Percentiles rank a stretch among this genome's conserved stretches.
These are phyloP conservation scores for Sebastes glaucus DNA, from an alignment of 2,797 vertebrate genomes.

Conservation along the genomic window DNA sequence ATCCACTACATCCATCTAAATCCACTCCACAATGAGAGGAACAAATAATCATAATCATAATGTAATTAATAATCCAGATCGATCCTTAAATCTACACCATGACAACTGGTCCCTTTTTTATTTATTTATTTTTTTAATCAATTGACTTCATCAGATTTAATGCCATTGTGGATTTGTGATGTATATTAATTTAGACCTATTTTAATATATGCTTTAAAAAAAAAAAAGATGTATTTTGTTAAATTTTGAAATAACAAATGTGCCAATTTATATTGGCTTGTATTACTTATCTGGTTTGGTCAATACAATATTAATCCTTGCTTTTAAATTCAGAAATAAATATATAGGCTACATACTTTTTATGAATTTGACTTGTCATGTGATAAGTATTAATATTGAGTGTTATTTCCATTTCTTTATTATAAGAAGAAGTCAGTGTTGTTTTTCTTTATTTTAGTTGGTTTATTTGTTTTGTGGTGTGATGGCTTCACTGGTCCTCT, in stretches of 20 bases:
- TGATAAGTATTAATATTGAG: neutral
- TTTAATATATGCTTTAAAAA: neutral
- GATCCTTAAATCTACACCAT: neutral
- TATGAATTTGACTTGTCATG: neutral
- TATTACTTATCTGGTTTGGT: neutral
- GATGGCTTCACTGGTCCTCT: conserved; percentile 11
- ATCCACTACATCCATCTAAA: conserved; percentile 39
- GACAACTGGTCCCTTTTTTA: neutral
- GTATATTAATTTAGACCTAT: neutral
- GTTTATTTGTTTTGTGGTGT: neutral
- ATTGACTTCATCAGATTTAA: neutral
- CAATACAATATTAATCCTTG: neutral
- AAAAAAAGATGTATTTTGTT: neutral
- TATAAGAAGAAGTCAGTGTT: neutral
- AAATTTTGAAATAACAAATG: neutral
- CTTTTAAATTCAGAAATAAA: neutral
- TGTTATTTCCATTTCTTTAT: neutral
- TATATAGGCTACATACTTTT: no score
- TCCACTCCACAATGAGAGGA: conserved; percentile 25
- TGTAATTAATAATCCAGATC: neutral
- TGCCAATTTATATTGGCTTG: neutral
- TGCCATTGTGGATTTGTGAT: no score
- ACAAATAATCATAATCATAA: neutral
- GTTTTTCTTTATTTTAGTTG: neutral
- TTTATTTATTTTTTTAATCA: neutral